A percentile compares a stretch with the other conserved stretches of the same genome.
phyloP scores from a whole-genome alignment of 2,888 invertebrate genomes.

The Acanthosepion esculentum region DNA sequence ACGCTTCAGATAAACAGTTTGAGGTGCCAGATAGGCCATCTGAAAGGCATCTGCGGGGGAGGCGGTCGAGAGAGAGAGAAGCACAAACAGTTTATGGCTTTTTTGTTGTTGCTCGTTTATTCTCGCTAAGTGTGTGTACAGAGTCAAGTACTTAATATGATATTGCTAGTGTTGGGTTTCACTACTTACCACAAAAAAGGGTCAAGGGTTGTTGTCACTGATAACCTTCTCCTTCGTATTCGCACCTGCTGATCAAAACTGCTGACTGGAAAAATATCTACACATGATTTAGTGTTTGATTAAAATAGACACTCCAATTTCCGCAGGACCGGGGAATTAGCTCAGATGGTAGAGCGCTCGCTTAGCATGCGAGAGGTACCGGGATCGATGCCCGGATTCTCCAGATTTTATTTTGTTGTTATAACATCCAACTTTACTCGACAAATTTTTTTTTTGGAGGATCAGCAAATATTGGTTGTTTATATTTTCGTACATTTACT shows the following conservation, averaged over 20 bases:
- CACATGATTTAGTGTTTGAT: too few species aligned
- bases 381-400: slow-evolving; percentile 33
- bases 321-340: not conserved
- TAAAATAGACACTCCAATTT: too few species aligned
- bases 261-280: not conserved
- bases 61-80: not conserved
- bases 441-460: too few species aligned
- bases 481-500: too few species aligned
- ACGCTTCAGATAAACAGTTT: not conserved
- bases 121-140: not conserved
- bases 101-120: not conserved
- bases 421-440: too few species aligned
- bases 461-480: too few species aligned
- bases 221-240: not conserved
- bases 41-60: not conserved
- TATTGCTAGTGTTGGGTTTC: not conserved
- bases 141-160: not conserved
- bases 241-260: slow-evolving; percentile 20
- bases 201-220: slow-evolving; percentile 7
- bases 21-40: not conserved
- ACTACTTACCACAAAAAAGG: slow-evolving; percentile 8
- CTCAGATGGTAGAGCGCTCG: slow-evolving; percentile 33
- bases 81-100: not conserved
- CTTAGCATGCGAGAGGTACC: slow-evolving; percentile 11
- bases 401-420: not conserved